Percentiles rank a stretch among this genome's conserved stretches.
Conservation (phyloP, 1,140 invertebrate genomes). For the Elymnias hypermnestra region DNA sequence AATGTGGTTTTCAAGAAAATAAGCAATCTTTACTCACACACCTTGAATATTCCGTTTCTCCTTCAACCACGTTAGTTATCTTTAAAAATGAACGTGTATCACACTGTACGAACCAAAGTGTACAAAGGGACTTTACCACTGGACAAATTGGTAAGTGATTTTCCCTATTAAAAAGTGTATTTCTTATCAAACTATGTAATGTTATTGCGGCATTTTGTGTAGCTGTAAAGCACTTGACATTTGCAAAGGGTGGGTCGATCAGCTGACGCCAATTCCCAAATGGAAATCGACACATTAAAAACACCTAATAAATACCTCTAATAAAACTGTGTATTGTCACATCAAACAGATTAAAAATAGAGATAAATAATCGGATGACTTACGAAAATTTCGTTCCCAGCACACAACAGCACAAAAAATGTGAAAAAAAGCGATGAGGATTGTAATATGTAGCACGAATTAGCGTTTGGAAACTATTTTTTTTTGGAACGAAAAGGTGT, state of each 20-base stretch:
- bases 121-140: constrained; percentile 38
- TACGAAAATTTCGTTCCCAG: constrained; percentile 55
- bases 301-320: not conserved
- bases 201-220: constrained; percentile 7
- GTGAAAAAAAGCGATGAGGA: constrained; percentile 19
- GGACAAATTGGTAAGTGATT: constrained; percentile 48
- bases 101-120: constrained; percentile 41
- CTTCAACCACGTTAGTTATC: not conserved
- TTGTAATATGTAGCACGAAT: too few relatives aligned
- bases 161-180: too few relatives aligned
- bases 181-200: too few relatives aligned
- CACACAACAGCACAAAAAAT: constrained; percentile 44
- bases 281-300: constrained; percentile 15
- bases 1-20: constrained; percentile 9
- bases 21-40: not conserved
- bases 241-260: constrained; percentile 33
- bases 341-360: constrained; percentile 41
- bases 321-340: constrained; percentile 23
- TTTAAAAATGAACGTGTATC: constrained; percentile 55
- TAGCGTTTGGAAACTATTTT: constrained; percentile 31
- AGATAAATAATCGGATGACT: constrained; percentile 38
- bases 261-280: constrained; percentile 42
- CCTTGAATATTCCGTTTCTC: not conserved
- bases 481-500: constrained; percentile 34
- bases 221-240: constrained; percentile 31